Conservation (phyloP, 2,888 invertebrate genomes). For the Gnatocerus cornutus region DNA sequence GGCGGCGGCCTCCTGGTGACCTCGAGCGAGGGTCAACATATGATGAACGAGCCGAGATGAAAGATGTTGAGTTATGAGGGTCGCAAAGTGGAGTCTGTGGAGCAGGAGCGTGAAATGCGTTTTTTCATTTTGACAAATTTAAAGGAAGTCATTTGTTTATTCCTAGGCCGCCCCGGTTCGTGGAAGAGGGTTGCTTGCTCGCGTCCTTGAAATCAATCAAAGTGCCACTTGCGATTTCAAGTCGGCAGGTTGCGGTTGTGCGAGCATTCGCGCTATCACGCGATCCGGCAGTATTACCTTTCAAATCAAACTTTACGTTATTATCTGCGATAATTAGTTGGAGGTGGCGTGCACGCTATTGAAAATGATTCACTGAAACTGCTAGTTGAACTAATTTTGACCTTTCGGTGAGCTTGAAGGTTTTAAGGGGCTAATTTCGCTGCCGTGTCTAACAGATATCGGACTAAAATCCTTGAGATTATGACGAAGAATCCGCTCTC, state of each 20-base stretch:
- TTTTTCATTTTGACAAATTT: too few species aligned
- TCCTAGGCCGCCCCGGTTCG: neutral
- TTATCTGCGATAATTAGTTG: slow-evolving; percentile 40
- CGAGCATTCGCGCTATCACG: slow-evolving; percentile 43
- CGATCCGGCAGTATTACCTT: slow-evolving; percentile 44
- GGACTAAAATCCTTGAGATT: too few species aligned
- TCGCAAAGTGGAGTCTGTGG: too few species aligned
- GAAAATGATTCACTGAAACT: neutral
- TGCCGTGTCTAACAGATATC: too few species aligned
- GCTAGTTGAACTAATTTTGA: neutral
- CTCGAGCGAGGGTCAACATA: neutral
- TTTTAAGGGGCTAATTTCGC: neutral
- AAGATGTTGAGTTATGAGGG: slow-evolving; percentile 2
- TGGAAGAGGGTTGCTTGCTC: slow-evolving; percentile 6
- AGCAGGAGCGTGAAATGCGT: too few species aligned
- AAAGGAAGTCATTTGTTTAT: slow-evolving; percentile 1
- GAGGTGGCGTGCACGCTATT: neutral
- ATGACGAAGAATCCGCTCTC: too few species aligned
- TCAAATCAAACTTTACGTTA: slow-evolving; percentile 31
- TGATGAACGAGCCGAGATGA: slow-evolving; percentile 2
- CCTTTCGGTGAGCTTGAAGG: neutral
- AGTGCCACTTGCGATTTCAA: slow-evolving; percentile 56
- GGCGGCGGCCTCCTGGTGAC: neutral
- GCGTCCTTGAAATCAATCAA: slow-evolving; percentile 54
- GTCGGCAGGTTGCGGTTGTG: slow-evolving; percentile 39